phyloP scores from a whole-genome alignment of 2,797 vertebrate genomes.

The Xyrichtys novacula region DNA sequence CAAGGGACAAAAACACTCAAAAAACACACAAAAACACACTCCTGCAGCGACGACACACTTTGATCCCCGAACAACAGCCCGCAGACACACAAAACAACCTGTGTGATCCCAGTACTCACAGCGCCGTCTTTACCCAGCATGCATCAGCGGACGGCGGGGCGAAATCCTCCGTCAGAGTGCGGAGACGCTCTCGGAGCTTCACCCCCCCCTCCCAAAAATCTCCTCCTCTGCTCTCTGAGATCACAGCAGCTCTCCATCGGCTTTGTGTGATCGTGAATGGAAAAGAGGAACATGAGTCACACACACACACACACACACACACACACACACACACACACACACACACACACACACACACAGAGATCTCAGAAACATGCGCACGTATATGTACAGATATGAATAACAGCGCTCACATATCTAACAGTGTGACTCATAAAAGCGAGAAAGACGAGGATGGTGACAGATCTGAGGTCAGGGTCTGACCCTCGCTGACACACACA shows the following conservation, averaged over 20 bases:
- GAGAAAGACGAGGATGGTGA: conserved; percentile 17
- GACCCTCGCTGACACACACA: conserved; percentile 3
- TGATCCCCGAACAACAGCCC: conserved; percentile 25
- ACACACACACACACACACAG: conserved; percentile 33
- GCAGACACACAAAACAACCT: conserved; percentile 14
- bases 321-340: conserved; percentile 28
- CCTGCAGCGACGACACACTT: conserved; percentile 7
- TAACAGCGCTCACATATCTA: conserved; percentile 48
- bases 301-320: conserved; percentile 44
- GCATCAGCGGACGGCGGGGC: background rate
- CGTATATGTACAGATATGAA: conserved; percentile 12
- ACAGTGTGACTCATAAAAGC: conserved; percentile 63
- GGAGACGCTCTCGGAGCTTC: too few species aligned
- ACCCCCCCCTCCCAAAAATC: background rate
- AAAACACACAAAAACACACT: conserved; percentile 13
- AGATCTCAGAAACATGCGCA: conserved; percentile 40
- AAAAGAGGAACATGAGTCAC: conserved; percentile 67
- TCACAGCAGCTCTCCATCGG: conserved; percentile 4
- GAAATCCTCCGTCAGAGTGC: conserved; percentile 8
- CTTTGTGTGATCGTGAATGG: conserved; percentile 57
- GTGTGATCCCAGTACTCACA: conserved; percentile 33
- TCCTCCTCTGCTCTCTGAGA: conserved; percentile 28
- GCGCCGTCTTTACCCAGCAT: conserved; percentile 12
- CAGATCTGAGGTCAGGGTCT: conserved; percentile 12
- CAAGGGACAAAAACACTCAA: too few species aligned